phyloP scores from a whole-genome alignment of 2,113 vertebrate genomes.

The Thamnaconus septentrionalis region DNA sequence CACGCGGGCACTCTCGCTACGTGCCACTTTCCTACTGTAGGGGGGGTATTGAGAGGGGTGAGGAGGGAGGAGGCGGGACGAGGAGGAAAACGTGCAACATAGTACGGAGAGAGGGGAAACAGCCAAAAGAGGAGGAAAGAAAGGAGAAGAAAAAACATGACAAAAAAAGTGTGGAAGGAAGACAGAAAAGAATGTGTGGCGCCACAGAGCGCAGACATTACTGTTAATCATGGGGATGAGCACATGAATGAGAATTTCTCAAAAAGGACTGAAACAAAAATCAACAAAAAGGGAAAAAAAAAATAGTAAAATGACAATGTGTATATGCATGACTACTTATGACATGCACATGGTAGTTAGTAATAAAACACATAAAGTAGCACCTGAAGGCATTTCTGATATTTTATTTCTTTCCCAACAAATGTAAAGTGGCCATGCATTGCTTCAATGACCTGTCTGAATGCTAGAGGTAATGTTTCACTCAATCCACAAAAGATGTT shows the following conservation, averaged over 20 bases:
- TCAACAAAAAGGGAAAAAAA: constrained; percentile 5
- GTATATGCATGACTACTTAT: constrained; percentile 35
- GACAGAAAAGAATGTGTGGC: not conserved
- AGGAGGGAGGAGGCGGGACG: constrained; percentile 1
- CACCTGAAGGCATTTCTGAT: constrained; percentile 1
- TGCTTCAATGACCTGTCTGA: constrained; percentile 18
- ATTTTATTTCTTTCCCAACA: constrained; percentile 2
- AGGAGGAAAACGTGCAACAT: not conserved
- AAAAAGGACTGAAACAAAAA: constrained; percentile 7
- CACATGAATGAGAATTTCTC: not conserved
- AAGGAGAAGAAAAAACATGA: not conserved
- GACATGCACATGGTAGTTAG: constrained; percentile 49
- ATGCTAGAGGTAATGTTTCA: constrained; percentile 7
- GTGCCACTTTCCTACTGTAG: constrained; percentile 77
- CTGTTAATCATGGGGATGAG: not conserved
- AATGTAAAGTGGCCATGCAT: constrained; percentile 31
- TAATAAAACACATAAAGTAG: constrained; percentile 6
- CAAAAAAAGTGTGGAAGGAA: not conserved
- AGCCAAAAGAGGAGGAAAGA: constrained; percentile 1
- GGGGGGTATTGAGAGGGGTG: constrained; percentile 34
- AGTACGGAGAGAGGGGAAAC: not conserved
- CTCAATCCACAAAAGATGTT: constrained; percentile 33
- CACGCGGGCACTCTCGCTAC: constrained; percentile 88
- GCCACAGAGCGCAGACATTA: constrained; percentile 5
- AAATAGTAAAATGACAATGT: constrained; percentile 16